Evolutionary conservation across 2,888 invertebrate genomes (phyloP).

Genomic region (Caenorhabditis parvicauda): DNA sequence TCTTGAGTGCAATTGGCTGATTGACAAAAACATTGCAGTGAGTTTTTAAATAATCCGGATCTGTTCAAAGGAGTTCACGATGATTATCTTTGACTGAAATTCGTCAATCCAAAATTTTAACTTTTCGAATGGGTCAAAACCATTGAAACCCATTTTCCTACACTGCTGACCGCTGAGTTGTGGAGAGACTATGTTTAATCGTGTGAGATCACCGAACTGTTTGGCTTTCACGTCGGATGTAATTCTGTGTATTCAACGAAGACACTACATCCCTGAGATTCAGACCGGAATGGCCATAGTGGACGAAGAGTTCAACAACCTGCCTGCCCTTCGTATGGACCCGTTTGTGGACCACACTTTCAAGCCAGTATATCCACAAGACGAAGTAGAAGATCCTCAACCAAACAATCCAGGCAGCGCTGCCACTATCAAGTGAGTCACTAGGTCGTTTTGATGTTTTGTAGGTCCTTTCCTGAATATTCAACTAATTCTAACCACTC

Average conservation of each 20-base stretch:
- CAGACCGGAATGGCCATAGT: slow-evolving; percentile 31
- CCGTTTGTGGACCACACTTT: slow-evolving; percentile 13
- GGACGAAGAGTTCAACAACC: slow-evolving; percentile 12
- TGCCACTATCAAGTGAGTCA: slow-evolving; percentile 13
- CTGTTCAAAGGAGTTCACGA: slow-evolving; percentile 1
- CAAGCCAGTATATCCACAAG: slow-evolving; percentile 22
- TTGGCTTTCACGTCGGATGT: too few species aligned
- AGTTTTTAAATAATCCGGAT: too few species aligned
- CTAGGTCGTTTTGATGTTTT: background rate
- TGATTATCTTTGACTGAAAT: slow-evolving; percentile 9
- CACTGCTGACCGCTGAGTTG: too few species aligned
- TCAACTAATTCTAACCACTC: too few species aligned
- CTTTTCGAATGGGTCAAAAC: background rate
- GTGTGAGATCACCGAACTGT: too few species aligned
- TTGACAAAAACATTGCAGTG: slow-evolving; percentile 32
- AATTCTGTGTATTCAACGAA: too few species aligned
- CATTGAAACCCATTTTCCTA: background rate
- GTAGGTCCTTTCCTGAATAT: too few species aligned
- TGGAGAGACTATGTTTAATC: too few species aligned
- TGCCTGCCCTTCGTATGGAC: slow-evolving; percentile 11
- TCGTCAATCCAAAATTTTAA: too few species aligned
- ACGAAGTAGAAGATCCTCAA: slow-evolving; percentile 4
- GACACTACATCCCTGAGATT: too few species aligned
- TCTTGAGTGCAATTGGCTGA: slow-evolving; percentile 34
- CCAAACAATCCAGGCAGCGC: slow-evolving; percentile 1